phyloP scores from a whole-genome alignment of 2,797 vertebrate genomes.

The Momotus momota region DNA sequence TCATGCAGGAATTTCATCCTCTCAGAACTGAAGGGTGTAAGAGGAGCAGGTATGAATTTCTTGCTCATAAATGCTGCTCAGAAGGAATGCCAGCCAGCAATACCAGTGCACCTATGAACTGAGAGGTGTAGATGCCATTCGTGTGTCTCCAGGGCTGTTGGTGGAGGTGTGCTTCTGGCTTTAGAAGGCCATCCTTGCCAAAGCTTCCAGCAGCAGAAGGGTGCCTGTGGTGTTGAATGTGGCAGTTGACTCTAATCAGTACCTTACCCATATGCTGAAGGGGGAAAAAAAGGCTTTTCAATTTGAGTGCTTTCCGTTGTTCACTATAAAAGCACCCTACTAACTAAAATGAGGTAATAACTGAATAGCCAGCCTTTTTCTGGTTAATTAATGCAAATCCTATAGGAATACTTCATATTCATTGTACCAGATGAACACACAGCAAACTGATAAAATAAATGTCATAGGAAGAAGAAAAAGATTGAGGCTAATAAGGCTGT shows the following conservation, averaged over 20 bases:
- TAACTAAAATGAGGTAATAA: not conserved
- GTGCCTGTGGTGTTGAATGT: not conserved
- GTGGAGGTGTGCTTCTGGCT: not conserved
- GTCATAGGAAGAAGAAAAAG: not conserved
- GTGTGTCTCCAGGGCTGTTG: rapidly evolving
- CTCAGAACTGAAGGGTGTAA: not conserved
- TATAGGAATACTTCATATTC: not conserved
- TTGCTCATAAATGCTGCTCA: not conserved
- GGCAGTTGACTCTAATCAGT: not conserved
- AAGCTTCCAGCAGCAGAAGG: not conserved
- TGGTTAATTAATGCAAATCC: constrained; percentile 2
- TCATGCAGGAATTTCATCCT: constrained; percentile 10
- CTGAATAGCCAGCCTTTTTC: not conserved
- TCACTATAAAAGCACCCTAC: not conserved
- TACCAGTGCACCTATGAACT: rapidly evolving
- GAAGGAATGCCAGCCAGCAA: not conserved
- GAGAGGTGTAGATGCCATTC: not conserved
- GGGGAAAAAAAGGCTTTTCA: not conserved
- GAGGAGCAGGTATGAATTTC: not conserved
- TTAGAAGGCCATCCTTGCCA: not conserved
- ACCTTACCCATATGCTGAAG: not conserved
- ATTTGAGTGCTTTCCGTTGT: not conserved
- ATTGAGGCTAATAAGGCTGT: not conserved
- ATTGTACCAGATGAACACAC: not conserved
- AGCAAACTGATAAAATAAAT: not conserved